Evolutionary conservation across 2,797 vertebrate species (phyloP), one percentile per base, ranked within the genome.

Genomic region (Takifugu ocellatus): DNA sequence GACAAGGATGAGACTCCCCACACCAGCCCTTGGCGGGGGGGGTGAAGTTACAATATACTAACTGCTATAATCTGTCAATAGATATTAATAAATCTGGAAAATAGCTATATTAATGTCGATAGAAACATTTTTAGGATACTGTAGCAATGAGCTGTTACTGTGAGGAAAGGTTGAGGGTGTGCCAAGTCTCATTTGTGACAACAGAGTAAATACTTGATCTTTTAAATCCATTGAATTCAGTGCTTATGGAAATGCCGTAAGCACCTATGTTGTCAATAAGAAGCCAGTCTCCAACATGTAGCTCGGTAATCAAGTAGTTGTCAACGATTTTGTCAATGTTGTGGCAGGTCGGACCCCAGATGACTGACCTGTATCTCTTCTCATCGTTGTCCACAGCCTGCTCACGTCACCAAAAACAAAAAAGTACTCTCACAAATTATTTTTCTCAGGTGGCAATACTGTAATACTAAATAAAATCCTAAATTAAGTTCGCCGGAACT

Each of bases 251-350:
- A 12, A 86, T 14, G 5, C 49, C 81, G 76, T 94, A 90, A 72
- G 92, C 91, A 0, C 92, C 91, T 89, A 91, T 92, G 73, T 91
- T 79, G 51, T 90, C 68, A 9, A 94, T 87, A 8, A 91, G 26
- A 59, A 94, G 85, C 93, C 93, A 94, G 75, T 93, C 91, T 6
- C 89, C 91, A 9, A 58, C 51, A 2, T 49, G 36, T 70, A 92
- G 78, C 72, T 84, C 83, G 0, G 91, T 92, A 48, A 93, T 84
- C 69, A 74, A 55, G 62, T 84, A 66, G 47, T 76, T 57, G 0
- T 91, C 86, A 0, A 77, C 81, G 1, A 93, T 62, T 14, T 39
- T 56, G 67, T 92, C 92, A 2, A 61, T 27, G 0, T 57, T 25
- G 0, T 45, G 69, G 0, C 62, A 87, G 0, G 21, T 72, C 0